Evolutionary conservation across 2,797 vertebrate species (phyloP).

Genomic region (Acipenser transmontanus): DNA sequence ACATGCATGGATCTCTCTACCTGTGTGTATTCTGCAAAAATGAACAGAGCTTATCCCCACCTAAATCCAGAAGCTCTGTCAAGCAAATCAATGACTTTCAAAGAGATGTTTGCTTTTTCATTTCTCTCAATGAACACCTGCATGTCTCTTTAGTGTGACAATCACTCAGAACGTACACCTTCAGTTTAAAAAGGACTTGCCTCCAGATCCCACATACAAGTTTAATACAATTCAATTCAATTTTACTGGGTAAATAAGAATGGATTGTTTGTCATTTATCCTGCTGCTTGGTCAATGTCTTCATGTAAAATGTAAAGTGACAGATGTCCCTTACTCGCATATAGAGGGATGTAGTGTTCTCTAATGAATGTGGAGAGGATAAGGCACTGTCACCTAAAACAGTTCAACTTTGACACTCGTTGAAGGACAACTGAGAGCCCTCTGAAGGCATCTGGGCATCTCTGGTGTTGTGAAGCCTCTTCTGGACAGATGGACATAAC

Average conservation of each 20-base stretch:
- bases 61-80: background rate
- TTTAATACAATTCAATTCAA: constrained; percentile 49
- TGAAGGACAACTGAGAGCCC: too few relatives aligned
- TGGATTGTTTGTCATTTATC: constrained; percentile 61
- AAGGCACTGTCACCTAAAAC: constrained; percentile 26
- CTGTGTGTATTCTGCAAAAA: too few relatives aligned
- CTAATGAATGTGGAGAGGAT: constrained; percentile 38
- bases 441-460: too few relatives aligned
- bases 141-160: constrained; percentile 22
- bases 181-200: constrained; percentile 53
- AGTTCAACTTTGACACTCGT: too few relatives aligned
- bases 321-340: constrained; percentile 40
- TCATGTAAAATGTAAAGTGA: constrained; percentile 57
- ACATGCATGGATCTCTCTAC: too few relatives aligned
- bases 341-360: constrained; percentile 31
- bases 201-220: constrained; percentile 56
- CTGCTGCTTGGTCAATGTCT: constrained; percentile 42
- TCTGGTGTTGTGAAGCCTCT: too few relatives aligned
- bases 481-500: too few relatives aligned
- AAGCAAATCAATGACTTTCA: constrained; percentile 6
- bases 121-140: background rate
- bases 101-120: constrained; percentile 5
- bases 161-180: constrained; percentile 49
- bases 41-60: background rate
- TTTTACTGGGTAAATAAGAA: constrained; percentile 60